Evolutionary conservation across 2,888 invertebrate genomes (phyloP), one percentile per base, ranked within the genome.

Genomic region (Coronaproctus castanopsis): DNA sequence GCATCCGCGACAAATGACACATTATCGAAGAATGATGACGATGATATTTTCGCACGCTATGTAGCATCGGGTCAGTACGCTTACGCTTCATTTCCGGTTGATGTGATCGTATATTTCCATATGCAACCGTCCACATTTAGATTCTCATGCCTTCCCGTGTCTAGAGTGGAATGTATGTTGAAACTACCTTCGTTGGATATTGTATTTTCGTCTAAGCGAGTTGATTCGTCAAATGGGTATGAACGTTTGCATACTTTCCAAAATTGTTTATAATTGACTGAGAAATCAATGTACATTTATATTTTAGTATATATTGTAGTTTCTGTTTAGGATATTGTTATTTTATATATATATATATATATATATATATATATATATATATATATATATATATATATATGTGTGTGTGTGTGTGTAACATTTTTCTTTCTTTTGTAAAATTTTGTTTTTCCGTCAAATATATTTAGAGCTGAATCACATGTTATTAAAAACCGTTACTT

Each of bases 71-170:
- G 82, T 0, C 84, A 84, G 72, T 87, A 87, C 69, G 87, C 85
- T 65, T 89, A 89, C 70, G 86, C 90, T 49, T 91, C 93, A 58
- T 96, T 98, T 72, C 97, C 97, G 0, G 95, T 98, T 1, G 97
- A 98, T 74, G 95, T 98, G 22, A 89, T 98, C 66, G 95, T 98
- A 52, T 95, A 95, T 74, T 90, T 98, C 75, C 90, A 92, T 73
- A 95, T 97, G 83, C 93, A 96, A 71, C 95, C 96, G 1, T 92
- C 92, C 59, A 90, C 92, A 0, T 91, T 96, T 73, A 76, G 96
- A 61, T 97, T 98, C 74, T 91, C 90, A 65, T 96, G 96, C 73
- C 78, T 93, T 68, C 96, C 96, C 1, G 88, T 92, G 0, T 93
- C 93, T 3, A 77, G 93, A 63, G 95, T 96, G 1, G 95, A 96